These are phyloP conservation scores for Caenorhabditis inopinata DNA, from an alignment of 1,140 invertebrate genomes.

Conservation along the genomic window DNA sequence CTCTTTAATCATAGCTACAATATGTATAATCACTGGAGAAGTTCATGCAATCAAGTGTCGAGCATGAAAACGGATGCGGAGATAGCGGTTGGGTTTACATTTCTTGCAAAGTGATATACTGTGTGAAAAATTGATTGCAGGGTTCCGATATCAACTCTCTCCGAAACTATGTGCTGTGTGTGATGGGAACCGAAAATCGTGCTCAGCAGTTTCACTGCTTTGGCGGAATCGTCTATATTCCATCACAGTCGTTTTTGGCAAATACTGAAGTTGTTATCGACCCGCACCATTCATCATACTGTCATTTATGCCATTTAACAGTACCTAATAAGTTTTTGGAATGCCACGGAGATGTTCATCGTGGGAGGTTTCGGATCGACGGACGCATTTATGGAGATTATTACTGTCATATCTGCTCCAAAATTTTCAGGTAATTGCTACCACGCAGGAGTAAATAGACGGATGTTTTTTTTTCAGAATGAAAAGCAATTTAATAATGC, in stretches of 20 bases:
- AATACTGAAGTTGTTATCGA: background rate
- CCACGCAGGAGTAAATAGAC: too few species aligned
- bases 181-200: background rate
- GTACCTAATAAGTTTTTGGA: background rate
- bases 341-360: constrained; percentile 8
- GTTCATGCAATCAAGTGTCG: background rate
- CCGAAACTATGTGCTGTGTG: background rate
- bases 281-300: background rate
- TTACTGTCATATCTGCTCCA: background rate
- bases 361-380: background rate
- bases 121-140: background rate
- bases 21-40: background rate
- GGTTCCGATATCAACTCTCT: background rate
- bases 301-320: background rate
- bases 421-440: background rate
- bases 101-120: too few species aligned
- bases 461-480: background rate
- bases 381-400: background rate
- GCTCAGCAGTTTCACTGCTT: background rate
- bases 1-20: background rate
- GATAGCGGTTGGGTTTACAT: background rate
- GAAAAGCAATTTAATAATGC: background rate
- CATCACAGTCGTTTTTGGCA: background rate
- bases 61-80: background rate
- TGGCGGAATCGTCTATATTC: background rate